Conservation (phyloP, 2,797 vertebrate genomes). For the Sandelia bainsii region DNA sequence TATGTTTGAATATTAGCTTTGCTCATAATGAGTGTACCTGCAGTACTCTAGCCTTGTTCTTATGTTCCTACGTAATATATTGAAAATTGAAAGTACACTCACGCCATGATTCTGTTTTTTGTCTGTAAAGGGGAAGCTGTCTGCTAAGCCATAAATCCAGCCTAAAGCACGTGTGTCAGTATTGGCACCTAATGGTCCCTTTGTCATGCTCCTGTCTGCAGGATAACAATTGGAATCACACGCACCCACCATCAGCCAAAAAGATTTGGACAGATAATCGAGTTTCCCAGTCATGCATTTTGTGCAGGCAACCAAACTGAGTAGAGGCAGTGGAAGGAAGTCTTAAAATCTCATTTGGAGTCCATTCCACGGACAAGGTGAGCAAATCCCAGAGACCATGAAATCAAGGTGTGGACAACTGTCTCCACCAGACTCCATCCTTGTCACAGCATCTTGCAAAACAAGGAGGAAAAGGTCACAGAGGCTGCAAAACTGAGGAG, state of each 20-base stretch:
- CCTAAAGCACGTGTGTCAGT: constrained; percentile 17
- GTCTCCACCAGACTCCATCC: constrained; percentile 22
- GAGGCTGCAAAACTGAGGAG: neutral
- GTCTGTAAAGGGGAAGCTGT: neutral
- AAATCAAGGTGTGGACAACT: constrained; percentile 52
- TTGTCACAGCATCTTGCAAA: constrained; percentile 34
- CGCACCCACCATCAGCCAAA: constrained; percentile 15
- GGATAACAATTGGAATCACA: constrained; percentile 19
- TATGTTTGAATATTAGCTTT: neutral
- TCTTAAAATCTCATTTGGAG: constrained; percentile 63
- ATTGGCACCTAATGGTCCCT: neutral
- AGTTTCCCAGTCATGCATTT: constrained; percentile 29
- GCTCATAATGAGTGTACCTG: too few species aligned
- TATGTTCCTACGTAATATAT: neutral
- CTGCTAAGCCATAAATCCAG: constrained; percentile 22
- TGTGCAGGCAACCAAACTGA: constrained; percentile 20
- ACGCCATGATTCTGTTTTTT: constrained; percentile 12
- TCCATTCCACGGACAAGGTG: constrained; percentile 30
- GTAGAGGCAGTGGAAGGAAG: constrained; percentile 12
- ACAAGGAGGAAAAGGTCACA: constrained; percentile 29
- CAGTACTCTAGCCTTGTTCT: too few species aligned
- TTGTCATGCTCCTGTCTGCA: constrained; percentile 28
- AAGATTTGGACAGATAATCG: constrained; percentile 53
- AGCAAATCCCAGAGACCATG: constrained; percentile 57
- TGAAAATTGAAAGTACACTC: constrained; percentile 4